These are phyloP conservation scores for Xanthia icteritia DNA, from an alignment of 2,888 invertebrate species.

Conservation along the genomic window DNA sequence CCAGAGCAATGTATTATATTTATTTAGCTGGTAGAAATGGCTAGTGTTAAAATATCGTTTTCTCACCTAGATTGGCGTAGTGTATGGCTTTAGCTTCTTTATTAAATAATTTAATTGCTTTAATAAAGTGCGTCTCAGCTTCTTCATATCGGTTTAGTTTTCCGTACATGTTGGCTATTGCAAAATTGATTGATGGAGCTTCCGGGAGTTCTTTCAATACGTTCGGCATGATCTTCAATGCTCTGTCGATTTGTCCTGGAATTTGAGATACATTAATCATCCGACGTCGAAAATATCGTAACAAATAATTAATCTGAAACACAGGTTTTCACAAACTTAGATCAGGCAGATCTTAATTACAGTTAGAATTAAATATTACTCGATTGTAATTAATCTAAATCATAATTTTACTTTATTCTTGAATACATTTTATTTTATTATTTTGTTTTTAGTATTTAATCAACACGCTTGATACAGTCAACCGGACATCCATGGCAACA, in stretches of 20 bases:
- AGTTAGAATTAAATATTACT: too few species aligned
- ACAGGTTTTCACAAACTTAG: too few species aligned
- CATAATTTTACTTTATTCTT: too few species aligned
- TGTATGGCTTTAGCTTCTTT: slow-evolving; percentile 94
- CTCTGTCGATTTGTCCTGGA: slow-evolving; percentile 92
- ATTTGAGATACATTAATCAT: slow-evolving; percentile 26
- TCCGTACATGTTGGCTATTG: slow-evolving; percentile 96
- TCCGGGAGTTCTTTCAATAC: slow-evolving; percentile 93
- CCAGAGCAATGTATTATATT: not conserved
- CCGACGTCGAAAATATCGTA: not conserved
- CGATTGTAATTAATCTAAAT: too few species aligned
- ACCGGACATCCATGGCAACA: not conserved
- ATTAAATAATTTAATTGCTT: slow-evolving; percentile 92
- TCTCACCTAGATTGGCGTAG: slow-evolving; percentile 96
- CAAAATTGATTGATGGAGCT: slow-evolving; percentile 95
- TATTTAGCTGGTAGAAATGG: not conserved
- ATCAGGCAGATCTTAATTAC: too few species aligned
- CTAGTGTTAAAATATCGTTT: not conserved
- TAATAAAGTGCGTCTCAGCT: slow-evolving; percentile 95
- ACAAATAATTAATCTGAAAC: too few species aligned
- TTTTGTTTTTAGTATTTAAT: too few species aligned
- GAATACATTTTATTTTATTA: too few species aligned
- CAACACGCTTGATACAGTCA: not conserved
- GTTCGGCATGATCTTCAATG: slow-evolving; percentile 92
- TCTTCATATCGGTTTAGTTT: slow-evolving; percentile 94